Base-by-base conservation (phyloP, 2,888 invertebrate species). In the Acleris cristana region DNA sequence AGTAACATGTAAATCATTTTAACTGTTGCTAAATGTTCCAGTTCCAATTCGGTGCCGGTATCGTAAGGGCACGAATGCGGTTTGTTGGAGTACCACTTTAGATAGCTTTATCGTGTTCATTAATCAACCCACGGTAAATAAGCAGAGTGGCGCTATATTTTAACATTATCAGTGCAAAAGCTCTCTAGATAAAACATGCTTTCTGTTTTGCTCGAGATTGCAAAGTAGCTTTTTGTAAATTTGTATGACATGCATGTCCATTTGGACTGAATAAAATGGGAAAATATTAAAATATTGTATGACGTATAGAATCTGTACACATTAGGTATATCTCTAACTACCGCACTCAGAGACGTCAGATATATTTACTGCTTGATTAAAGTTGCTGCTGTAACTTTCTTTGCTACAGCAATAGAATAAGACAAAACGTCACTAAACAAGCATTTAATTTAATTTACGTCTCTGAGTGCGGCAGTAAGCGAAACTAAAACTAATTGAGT, bases 81-180 rank as follows among this genome's bases (percentile, higher is more conserved):
- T 62, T 52, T 52, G 51, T 57, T 56, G 45, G 23, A 45, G 62
- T 63, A 16, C 34, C 59, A 67, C 67, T 67, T 58, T 49, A 63
- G 67, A 67, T 67, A 45, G 57, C 8, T 57, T 62, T 66, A 63
- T 67, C 67, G 21, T 12, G 34, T 58, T 63, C 26, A 58, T 67
- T 63, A 49, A 52, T 52, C 52, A 53, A 34, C 2, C 19, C 53
- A 40, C 14, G 54, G 18, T 51, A 63, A 49, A 63, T 67, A 54
- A 18, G 54, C 48, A 21, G 57, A 66, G 62, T 49, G 54, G 21
- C 6, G 21, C 40, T 49, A 40, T 52, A 61, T 66, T 67, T 67
- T 58, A 67, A 53, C 18, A 49, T 67, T 63, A 63, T 67, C 67
- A 40, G 58, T 21, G 48, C 23, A 58, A 67, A 67, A 67, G 67